Base-by-base conservation (phyloP, 2,113 vertebrate genomes). In the Oxygymnocypris stewartii region DNA sequence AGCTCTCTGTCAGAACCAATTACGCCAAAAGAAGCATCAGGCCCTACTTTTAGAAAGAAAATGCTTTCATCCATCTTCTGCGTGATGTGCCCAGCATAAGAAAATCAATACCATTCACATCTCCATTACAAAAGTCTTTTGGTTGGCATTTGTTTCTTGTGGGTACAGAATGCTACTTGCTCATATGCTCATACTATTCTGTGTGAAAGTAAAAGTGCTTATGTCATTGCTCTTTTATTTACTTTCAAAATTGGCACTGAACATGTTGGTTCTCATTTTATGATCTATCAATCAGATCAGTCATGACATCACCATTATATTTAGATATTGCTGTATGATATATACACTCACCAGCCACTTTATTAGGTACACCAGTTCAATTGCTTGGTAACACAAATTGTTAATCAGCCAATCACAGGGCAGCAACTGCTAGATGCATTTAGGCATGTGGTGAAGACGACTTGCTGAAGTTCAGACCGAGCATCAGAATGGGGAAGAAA, bases 11-110 rank as follows among this genome's bases (percentile, higher is more conserved):
- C 94, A 79, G 31, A 78, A 89, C 85, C 87, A 91, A 93, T 94
- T 92, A 93, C 57, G 88, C 84, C 87, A 84, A 91, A 88, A 90
- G 92, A 79, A 69, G 89, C 92, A 89, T 91, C 85, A 82, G 79
- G 69, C 85, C 75, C 87, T 89, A 84, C 84, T 81, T 93, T 88
- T 71, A 76, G 86, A 90, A 90, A 85, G 87, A 54, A 74, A 90
- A 91, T 90, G 90, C 92, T 93, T 93, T 94, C 89, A 93, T 92
- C 90, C 90, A 65, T 91, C 90, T 87, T 81, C 79, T 85, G 88
- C 89, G 57, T 86, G 85, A 87, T 87, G 87, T 11, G 40, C 85
- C 86, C 77, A 79, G 87, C 86, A 87, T 89, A 78, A 86, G 86
- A 78, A 88, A 90, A 93, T 94, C 92, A 93, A 94, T 92, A 88